Evolutionary conservation across 2,888 invertebrate species (phyloP).

Genomic region (Cataglyphis livida): DNA sequence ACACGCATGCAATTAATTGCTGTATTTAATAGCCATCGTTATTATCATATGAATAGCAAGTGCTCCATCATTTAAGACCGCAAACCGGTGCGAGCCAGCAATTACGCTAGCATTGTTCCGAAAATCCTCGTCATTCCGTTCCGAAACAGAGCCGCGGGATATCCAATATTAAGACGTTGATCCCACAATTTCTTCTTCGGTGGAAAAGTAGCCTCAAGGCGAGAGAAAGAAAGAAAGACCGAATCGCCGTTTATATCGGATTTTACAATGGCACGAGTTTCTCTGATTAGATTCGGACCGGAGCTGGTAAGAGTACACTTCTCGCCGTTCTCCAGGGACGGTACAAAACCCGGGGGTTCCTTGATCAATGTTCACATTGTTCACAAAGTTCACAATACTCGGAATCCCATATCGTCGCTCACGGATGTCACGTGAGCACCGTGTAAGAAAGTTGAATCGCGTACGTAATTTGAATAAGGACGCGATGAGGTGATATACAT

Average conservation of each 20-base stretch:
- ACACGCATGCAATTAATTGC: constrained; percentile 42
- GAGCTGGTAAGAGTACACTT: constrained; percentile 16
- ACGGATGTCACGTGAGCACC: constrained; percentile 36
- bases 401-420: constrained; percentile 45
- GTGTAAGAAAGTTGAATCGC: constrained; percentile 45
- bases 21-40: constrained; percentile 15
- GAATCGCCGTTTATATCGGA: constrained; percentile 12
- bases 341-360: background rate
- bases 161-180: constrained; percentile 51
- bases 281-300: constrained; percentile 35
- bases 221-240: background rate
- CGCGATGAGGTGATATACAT: constrained; percentile 65
- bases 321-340: background rate
- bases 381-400: constrained; percentile 28
- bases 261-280: constrained; percentile 33
- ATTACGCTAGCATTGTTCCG: constrained; percentile 45
- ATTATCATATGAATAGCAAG: constrained; percentile 49
- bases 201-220: constrained; percentile 12
- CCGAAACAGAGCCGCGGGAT: constrained; percentile 19
- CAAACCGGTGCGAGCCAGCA: constrained; percentile 34
- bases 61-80: constrained; percentile 26
- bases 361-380: constrained; percentile 56
- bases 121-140: constrained; percentile 45
- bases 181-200: constrained; percentile 45
- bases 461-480: constrained; percentile 70